phyloP scores from a whole-genome alignment of 64 coral and sea anemone species.

The Orbicella faveolata region DNA sequence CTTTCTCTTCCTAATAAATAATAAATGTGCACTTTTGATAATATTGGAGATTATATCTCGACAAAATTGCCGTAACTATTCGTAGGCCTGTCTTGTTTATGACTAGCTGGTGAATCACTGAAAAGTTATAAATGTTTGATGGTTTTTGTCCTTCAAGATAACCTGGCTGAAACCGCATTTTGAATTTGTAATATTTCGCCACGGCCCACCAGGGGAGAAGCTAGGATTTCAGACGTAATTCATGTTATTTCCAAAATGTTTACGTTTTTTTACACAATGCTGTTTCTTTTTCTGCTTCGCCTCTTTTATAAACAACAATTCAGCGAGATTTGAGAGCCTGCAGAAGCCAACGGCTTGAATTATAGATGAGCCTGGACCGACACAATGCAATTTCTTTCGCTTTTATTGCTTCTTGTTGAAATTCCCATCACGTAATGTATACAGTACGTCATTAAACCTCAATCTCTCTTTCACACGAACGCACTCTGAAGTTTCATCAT shows the following conservation, averaged over 20 bases:
- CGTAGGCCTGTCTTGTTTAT: background rate
- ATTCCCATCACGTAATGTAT: background rate
- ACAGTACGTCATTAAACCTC: background rate
- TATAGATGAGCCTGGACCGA: background rate
- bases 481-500: background rate
- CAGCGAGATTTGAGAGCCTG: background rate
- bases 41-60: background rate
- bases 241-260: background rate
- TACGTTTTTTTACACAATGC: background rate
- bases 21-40: conserved; percentile 18
- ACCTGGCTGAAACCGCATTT: conserved; percentile 2
- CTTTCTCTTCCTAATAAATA: conserved; percentile 4
- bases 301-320: background rate
- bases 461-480: background rate
- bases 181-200: background rate
- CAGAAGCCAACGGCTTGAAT: background rate
- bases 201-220: no score
- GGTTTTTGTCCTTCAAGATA: conserved; percentile 11
- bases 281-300: background rate
- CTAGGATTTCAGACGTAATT: background rate
- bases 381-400: background rate
- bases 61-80: background rate
- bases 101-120: background rate
- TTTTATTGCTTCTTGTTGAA: conserved; percentile 3
- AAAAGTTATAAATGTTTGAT: conserved; percentile 38